Evolutionary conservation across 2,797 vertebrate species (phyloP), one percentile per base, ranked within the genome.

Genomic region (Halcyon chelicuti): DNA sequence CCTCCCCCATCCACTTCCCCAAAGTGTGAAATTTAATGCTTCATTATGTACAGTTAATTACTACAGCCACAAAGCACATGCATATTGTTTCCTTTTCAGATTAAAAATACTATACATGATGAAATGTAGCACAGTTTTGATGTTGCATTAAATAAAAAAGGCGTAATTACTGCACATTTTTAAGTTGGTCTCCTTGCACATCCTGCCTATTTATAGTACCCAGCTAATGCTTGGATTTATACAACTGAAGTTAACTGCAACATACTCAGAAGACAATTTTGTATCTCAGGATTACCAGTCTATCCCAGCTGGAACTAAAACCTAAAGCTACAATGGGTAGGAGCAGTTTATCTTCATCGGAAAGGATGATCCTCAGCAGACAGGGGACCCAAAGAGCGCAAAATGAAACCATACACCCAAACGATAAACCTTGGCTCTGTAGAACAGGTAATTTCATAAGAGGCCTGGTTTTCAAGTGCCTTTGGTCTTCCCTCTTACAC

Each of bases 131-230:
- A 78, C 37, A 66, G 6, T 47, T 71, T 88, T 3, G 1, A 65
- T 74, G 31, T 10, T 91, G 40, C 25, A 44, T 73, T 92, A 87
- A 94, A 93, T 77, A 79, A 93, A 66, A 87, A 96, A 94, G 33
- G 26, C 86, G 85, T 37, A 8, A 42, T 82, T 94, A 63, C 71
- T 96, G 90, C 84, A 87, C 88, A 85, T 94, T 96, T 96, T 95
- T n/a, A 21, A 52, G 86, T 95, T 95, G 93, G 96, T 95, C n/a
- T 93, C 88, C 60, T 92, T 86, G 86, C 47, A 94, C 84, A 92
- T 91, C 80, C 74, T 95, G 94, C 35, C 94, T 96, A 96, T 96
- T 97, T 95, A 93, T 96, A 96, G 88, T 39, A 95, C 74, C 63
- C 76, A 88, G 66, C 66, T 93, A 96, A 85, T 87, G 67, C 61